These are phyloP conservation scores for Calephelis virginiensis DNA, from an alignment of 1,140 invertebrate genomes.

Conservation along the genomic window DNA sequence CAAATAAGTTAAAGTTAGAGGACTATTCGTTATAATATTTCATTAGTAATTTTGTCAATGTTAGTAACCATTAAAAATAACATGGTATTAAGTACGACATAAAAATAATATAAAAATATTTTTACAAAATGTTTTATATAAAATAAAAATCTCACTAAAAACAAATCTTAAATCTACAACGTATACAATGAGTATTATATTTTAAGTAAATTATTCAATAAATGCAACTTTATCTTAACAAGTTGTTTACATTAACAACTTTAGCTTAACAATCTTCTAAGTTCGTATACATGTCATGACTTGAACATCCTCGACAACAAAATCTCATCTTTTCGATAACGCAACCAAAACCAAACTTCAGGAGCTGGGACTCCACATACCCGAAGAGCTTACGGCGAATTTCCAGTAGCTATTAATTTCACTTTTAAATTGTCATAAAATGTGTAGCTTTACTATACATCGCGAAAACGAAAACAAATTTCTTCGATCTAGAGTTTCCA, in stretches of 20 bases:
- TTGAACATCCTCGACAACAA: slow-evolving; percentile 49
- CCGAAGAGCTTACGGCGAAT: neutral
- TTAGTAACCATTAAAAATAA: slow-evolving; percentile 40
- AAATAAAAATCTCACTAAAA: slow-evolving; percentile 69
- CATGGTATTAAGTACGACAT: slow-evolving; percentile 56
- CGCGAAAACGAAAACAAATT: too few relatives aligned
- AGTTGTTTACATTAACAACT: slow-evolving; percentile 34
- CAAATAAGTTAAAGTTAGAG: too few relatives aligned
- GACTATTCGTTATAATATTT: neutral
- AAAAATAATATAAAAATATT: slow-evolving; percentile 51
- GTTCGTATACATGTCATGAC: slow-evolving; percentile 66
- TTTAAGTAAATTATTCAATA: slow-evolving; percentile 64
- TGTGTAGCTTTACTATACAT: neutral
- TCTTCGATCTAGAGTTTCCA: too few relatives aligned
- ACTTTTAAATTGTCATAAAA: neutral
- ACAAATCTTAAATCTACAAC: slow-evolving; percentile 65
- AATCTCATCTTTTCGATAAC: slow-evolving; percentile 43
- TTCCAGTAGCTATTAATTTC: neutral
- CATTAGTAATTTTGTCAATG: neutral
- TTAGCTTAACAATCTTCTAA: slow-evolving; percentile 43
- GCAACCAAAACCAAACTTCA: slow-evolving; percentile 57
- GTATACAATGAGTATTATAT: slow-evolving; percentile 76
- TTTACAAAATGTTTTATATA: slow-evolving; percentile 45
- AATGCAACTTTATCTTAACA: slow-evolving; percentile 66
- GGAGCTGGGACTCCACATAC: slow-evolving; percentile 34